A percentile compares a stretch with the other conserved stretches of the same genome.
phyloP scores from a whole-genome alignment of 2,888 invertebrate genomes.

The Elmis aenea region DNA sequence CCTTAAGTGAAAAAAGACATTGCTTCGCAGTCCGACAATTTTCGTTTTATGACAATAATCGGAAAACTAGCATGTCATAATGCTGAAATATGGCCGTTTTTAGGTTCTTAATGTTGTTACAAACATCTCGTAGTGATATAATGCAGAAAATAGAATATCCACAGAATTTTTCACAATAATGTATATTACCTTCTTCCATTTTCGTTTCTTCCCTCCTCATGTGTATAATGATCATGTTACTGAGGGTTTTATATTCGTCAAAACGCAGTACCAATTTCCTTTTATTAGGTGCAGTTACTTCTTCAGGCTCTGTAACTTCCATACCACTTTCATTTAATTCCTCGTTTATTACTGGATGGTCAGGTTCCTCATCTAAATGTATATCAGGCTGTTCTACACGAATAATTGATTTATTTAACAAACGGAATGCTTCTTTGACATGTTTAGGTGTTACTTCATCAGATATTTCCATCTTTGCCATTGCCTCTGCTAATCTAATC shows the following conservation, averaged over 20 bases:
- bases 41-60: no score
- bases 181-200: slow-evolving; percentile 60
- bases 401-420: slow-evolving; percentile 94
- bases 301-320: slow-evolving; percentile 43
- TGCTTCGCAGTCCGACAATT: no score
- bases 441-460: slow-evolving; percentile 83
- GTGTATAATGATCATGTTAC: slow-evolving; percentile 85
- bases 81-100: no score
- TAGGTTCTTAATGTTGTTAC: no score
- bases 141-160: no score
- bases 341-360: slow-evolving; percentile 54
- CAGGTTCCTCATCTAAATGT: slow-evolving; percentile 78
- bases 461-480: slow-evolving; percentile 93
- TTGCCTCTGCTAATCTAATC: slow-evolving; percentile 92
- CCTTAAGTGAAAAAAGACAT: no score
- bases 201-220: slow-evolving; percentile 81
- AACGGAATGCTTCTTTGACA: slow-evolving; percentile 79
- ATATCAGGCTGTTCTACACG: slow-evolving; percentile 98
- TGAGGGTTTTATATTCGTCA: slow-evolving; percentile 89
- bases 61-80: no score
- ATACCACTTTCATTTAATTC: slow-evolving; percentile 44
- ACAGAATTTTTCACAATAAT: no score
- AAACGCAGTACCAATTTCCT: slow-evolving; percentile 80
- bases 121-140: no score
- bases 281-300: slow-evolving; percentile 44